Evolutionary conservation across 2,888 invertebrate species (phyloP).

Genomic region (Argynnis bischoffii): DNA sequence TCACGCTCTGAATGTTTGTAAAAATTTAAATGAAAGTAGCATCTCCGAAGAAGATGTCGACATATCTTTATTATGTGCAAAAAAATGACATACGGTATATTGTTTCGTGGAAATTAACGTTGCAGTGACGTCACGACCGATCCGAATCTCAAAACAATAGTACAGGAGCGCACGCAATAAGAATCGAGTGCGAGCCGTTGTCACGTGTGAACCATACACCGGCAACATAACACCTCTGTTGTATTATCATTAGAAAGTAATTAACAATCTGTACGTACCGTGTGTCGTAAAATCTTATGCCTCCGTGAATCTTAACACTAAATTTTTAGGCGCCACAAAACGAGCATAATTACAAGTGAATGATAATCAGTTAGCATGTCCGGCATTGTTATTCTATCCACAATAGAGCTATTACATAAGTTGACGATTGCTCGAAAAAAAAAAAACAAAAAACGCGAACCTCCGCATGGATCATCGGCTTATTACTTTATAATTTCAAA

Average conservation of each 20-base stretch:
- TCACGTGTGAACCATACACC: constrained; percentile 59
- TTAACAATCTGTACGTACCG: constrained; percentile 59
- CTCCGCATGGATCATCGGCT: constrained; percentile 67
- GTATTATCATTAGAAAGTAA: constrained; percentile 70
- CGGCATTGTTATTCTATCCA: constrained; percentile 59
- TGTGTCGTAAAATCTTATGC: constrained; percentile 51
- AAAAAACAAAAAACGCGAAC: constrained; percentile 56
- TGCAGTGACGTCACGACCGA: constrained; percentile 61
- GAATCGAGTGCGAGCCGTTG: constrained; percentile 59
- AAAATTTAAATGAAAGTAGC: constrained; percentile 75
- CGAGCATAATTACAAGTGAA: constrained; percentile 61
- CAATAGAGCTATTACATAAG: constrained; percentile 63
- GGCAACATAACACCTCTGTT: constrained; percentile 36
- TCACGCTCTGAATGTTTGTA: constrained; percentile 75
- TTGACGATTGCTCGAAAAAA: constrained; percentile 53
- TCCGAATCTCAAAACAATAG: constrained; percentile 72
- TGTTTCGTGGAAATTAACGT: constrained; percentile 66
- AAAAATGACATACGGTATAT: constrained; percentile 34
- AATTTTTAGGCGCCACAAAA: constrained; percentile 52
- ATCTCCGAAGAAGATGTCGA: constrained; percentile 54
- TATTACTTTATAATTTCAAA: constrained; percentile 53
- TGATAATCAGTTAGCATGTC: constrained; percentile 65
- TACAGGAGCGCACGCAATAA: constrained; percentile 63
- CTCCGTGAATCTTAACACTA: constrained; percentile 48
- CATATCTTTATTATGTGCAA: constrained; percentile 40